These are phyloP conservation scores for Trematomus bernacchii DNA, from an alignment of 2,797 vertebrate genomes.

Conservation along the genomic window DNA sequence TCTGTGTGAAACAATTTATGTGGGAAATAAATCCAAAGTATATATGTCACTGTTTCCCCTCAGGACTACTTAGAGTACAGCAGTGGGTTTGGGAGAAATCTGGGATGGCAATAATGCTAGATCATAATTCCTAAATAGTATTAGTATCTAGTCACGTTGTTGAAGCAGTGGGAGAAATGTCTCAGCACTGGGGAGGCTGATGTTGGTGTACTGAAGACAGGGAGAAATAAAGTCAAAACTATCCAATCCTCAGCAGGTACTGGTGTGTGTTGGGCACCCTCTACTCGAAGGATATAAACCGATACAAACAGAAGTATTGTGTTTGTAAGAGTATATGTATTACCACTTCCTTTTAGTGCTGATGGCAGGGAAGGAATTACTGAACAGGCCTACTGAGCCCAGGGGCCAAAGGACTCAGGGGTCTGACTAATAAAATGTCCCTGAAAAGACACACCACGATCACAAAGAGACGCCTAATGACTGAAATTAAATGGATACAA, in stretches of 20 bases:
- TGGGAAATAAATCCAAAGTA: constrained; percentile 66
- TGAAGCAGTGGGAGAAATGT: constrained; percentile 23
- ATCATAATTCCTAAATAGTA: constrained; percentile 50
- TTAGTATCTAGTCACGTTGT: constrained; percentile 42
- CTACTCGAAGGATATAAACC: background rate
- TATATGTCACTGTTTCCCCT: constrained; percentile 51
- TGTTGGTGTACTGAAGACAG: constrained; percentile 8
- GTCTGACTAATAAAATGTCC: no score
- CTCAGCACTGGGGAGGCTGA: constrained; percentile 14
- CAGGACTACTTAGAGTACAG: constrained; percentile 45
- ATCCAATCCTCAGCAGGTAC: constrained; percentile 9
- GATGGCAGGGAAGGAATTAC: no score
- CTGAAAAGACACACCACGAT: no score
- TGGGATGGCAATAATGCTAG: constrained; percentile 33
- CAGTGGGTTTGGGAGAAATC: constrained; percentile 37
- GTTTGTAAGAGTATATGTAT: background rate
- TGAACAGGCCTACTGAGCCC: no score
- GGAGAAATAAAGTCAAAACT: background rate
- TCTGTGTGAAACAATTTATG: constrained; percentile 46
- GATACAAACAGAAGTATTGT: background rate
- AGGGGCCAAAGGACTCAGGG: no score
- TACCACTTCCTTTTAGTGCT: no score
- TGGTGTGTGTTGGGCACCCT: no score
- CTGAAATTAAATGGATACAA: no score
- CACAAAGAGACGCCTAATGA: no score